Evolutionary conservation across 2,888 invertebrate genomes (phyloP), one percentile per base, ranked within the genome.

Genomic region (Philaethria dido): DNA sequence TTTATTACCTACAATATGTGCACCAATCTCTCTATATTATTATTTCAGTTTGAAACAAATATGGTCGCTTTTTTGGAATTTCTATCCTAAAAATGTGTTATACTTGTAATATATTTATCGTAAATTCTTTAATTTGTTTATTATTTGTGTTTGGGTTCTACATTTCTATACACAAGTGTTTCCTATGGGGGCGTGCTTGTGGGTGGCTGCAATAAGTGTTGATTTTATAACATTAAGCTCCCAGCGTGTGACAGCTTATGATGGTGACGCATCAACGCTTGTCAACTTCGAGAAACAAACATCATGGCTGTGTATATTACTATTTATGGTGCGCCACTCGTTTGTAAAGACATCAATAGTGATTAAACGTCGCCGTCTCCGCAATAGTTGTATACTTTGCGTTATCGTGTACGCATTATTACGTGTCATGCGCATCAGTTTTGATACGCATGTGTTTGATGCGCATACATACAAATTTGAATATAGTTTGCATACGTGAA

Each of bases 201-300:
- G 79, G 83, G 84, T 80, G 83, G 77, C 69, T 72, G 72, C 77
- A 75, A 85, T 85, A 84, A 87, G 85, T 82, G 83, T 78, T 83
- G 74, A 76, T 74, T 78, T 75, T 75, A 78, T 75, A 77, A 78
- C 78, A 76, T 78, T 76, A 74, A 80, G 78, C 80, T 80, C 83
- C 80, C 79, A 48, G 64, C 48, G 14, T 64, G 48, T 33, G 33
- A 57, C 68, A 11, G 81, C 79, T 73, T 65, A 80, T 75, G 75
- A 73, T 74, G 79, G 82, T 90, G 91, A 89, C 88, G 86, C 89
- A 90, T 73, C 69, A 44, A 36, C 57, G 66, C 39, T 57, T 64
- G 71, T 73, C 74, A 71, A 72, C 65, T 73, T 69, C 61, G 71
- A 71, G 70, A 70, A 71, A 70, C 69, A 74, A 73, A 74, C 69